These are phyloP conservation scores for Ephydatia muelleri DNA, from an alignment of 37 sponge, comb jelly and placozoan species.

Conservation along the genomic window DNA sequence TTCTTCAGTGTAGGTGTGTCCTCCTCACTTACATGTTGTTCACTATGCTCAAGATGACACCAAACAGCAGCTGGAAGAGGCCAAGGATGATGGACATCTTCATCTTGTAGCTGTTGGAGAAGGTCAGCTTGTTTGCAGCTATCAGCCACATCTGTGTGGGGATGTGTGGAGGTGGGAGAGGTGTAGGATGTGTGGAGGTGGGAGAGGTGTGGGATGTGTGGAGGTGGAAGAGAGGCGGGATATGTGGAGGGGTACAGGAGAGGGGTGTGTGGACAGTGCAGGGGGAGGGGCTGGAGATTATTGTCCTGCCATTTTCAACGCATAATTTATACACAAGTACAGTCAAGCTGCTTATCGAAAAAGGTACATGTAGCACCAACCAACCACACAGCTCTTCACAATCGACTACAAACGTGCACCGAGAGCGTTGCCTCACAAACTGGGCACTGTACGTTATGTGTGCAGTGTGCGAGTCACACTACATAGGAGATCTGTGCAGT, in stretches of 20 bases:
- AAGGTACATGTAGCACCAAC: too few species aligned
- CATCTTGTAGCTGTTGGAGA: conserved; percentile 86
- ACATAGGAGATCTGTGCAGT: too few species aligned
- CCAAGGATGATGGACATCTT: conserved; percentile 85
- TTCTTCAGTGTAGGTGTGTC: neutral
- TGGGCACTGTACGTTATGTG: too few species aligned
- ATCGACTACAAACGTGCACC: too few species aligned
- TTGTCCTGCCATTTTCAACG: too few species aligned
- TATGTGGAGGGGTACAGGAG: neutral
- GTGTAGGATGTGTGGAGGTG: neutral
- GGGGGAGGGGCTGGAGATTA: neutral
- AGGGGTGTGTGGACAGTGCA: too few species aligned
- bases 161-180: neutral
- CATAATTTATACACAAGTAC: too few species aligned
- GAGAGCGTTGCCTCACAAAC: too few species aligned
- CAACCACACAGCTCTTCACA: too few species aligned
- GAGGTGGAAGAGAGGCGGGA: neutral
- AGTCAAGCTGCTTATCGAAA: too few species aligned
- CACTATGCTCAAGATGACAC: conserved; percentile 65
- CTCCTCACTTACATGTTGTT: conserved; percentile 60
- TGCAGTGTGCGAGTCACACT: too few species aligned
- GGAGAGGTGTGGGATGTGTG: neutral
- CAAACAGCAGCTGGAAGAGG: conserved; percentile 81
- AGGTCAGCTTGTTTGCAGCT: conserved; percentile 68
- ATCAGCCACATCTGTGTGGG: conserved; percentile 76